A percentile compares a stretch with the other conserved stretches of the same genome.
Conservation (phyloP, 1,140 invertebrate species). For the Cardiocondyla obscurior region DNA sequence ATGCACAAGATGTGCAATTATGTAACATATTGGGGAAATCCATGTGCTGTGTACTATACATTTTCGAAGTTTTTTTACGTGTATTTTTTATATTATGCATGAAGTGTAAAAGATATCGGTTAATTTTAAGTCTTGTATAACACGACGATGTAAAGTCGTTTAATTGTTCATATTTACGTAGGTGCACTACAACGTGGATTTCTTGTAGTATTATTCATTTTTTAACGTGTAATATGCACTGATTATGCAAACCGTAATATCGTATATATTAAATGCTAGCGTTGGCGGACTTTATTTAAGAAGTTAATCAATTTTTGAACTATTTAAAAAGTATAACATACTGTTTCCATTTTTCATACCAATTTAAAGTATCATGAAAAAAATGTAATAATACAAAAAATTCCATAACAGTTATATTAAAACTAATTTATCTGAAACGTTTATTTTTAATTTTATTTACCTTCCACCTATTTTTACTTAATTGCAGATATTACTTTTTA, state of each 20-base stretch:
- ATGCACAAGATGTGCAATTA: not conserved
- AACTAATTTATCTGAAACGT: conserved; percentile 14
- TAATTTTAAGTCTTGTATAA: not conserved
- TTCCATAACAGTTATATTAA: conserved; percentile 34
- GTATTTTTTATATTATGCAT: not conserved
- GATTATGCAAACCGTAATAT: conserved; percentile 17
- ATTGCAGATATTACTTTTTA: no score
- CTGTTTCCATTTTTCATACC: conserved; percentile 19
- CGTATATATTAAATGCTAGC: not conserved
- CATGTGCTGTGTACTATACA: not conserved
- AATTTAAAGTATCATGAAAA: conserved; percentile 1
- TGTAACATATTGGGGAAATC: not conserved
- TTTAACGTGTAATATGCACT: conserved; percentile 25
- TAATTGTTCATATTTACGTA: conserved; percentile 5
- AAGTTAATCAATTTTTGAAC: not conserved
- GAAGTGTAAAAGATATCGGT: not conserved
- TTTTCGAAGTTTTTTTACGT: not conserved
- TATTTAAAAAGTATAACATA: conserved; percentile 22
- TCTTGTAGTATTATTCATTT: not conserved
- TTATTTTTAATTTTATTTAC: not conserved
- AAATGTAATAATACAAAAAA: conserved; percentile 10
- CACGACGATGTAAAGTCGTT: not conserved
- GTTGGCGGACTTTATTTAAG: not conserved
- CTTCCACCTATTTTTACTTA: no score
- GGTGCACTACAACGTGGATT: not conserved